Evolutionary conservation across 2,888 invertebrate species (phyloP), one percentile per base, ranked within the genome.

Genomic region (Heliconius cydno): DNA sequence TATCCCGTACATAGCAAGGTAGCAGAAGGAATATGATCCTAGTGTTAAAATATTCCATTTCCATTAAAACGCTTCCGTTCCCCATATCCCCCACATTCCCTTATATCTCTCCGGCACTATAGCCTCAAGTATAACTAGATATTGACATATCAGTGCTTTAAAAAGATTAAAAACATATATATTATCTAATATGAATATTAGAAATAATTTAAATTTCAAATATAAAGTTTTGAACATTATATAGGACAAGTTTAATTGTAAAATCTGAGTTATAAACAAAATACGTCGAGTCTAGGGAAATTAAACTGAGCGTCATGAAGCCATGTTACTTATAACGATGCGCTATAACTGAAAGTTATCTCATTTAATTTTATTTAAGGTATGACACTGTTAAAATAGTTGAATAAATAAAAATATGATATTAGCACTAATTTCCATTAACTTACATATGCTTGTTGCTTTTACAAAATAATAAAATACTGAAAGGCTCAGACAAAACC

Each of bases 171-270:
- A 52, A 52, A 52, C 19, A n/a, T 60, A 60, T 60, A 60, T 2
- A n/a, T n/a, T 60, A n/a, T 60, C 19, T 52, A 7, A 60, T n/a
- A 60, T n/a, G n/a, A 60, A 60, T n/a, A 60, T 10, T 60, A 60
- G n/a, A 60, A 60, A n/a, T 60, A 7, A n/a, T 60, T 60, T 60
- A 60, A n/a, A 52, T 52, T 52, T 52, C 19, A 52, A 52, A 52
- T 52, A 7, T 7, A 52, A 52, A 52, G 52, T 52, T 52, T 52
- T 19, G 52, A 52, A 52, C 52, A 52, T 7, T 25, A 70, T 70
- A 15, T 41, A 70, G 70, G 70, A 25, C 41, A 70, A 70, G 70
- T 70, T 70, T 70, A 46, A 70, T 70, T 70, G 41, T 46, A 70
- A 70, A 70, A 41, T 70, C 41, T 41, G 25, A 15, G 41, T 15